Evolutionary conservation across 2,113 vertebrate genomes (phyloP).

Genomic region (Perca flavescens): DNA sequence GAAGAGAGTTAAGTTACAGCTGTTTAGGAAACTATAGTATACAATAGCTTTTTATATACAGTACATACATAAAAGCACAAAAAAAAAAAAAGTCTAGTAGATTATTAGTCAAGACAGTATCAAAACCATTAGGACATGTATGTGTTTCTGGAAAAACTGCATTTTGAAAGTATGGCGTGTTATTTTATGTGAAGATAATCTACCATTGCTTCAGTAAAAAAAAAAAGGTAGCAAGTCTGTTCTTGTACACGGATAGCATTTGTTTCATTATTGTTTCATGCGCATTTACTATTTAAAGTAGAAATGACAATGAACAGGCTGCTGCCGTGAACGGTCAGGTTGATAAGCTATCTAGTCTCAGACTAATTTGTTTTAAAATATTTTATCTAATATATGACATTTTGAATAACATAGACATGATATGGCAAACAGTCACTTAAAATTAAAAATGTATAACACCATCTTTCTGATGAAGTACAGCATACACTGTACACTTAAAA

Average conservation of each 20-base stretch:
- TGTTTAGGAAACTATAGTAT: not conserved
- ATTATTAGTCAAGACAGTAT: no score
- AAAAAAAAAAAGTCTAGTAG: no score
- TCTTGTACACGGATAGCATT: not conserved
- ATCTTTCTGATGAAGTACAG: slow-evolving; percentile 8
- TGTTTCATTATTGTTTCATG: not conserved
- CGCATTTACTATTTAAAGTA: not conserved
- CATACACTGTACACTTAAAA: not conserved
- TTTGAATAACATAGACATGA: not conserved
- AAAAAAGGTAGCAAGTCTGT: not conserved
- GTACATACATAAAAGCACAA: no score
- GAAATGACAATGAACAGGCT: not conserved
- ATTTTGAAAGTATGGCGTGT: not conserved
- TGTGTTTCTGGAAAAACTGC: not conserved
- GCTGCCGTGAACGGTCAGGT: not conserved
- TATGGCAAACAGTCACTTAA: not conserved
- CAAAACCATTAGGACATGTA: not conserved
- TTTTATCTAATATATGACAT: no score
- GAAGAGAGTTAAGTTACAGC: not conserved
- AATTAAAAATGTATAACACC: not conserved
- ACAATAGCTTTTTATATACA: not conserved
- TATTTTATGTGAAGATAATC: not conserved
- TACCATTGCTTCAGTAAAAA: not conserved
- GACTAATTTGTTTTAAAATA: no score
- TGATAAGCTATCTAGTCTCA: not conserved